Conservation (phyloP, 1,140 invertebrate species). For the Drosophila carrolli region DNA sequence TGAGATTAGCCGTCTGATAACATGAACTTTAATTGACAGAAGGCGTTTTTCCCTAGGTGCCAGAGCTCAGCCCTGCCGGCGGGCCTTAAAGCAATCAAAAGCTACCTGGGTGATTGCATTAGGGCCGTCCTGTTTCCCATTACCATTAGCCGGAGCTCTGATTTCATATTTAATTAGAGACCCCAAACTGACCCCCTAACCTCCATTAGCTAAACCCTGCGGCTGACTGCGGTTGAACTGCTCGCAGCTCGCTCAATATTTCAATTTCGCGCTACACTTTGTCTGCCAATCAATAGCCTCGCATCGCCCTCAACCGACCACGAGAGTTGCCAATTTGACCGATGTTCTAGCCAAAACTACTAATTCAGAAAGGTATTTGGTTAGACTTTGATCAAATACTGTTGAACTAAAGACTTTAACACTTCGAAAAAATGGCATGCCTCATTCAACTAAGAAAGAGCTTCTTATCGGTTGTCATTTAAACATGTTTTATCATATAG, state of each 20-base stretch:
- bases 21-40: background rate
- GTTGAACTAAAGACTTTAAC: too few relatives aligned
- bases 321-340: constrained; percentile 4
- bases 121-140: constrained; percentile 9
- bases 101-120: constrained; percentile 32
- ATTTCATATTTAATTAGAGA: constrained; percentile 58
- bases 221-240: constrained; percentile 48
- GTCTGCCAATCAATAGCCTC: constrained; percentile 65
- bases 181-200: constrained; percentile 23
- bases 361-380: too few relatives aligned
- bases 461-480: too few relatives aligned
- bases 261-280: constrained; percentile 73
- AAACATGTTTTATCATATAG: too few relatives aligned
- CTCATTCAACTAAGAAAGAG: too few relatives aligned
- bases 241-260: constrained; percentile 71
- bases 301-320: constrained; percentile 26
- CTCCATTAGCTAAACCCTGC: constrained; percentile 35
- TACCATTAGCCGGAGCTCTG: constrained; percentile 32
- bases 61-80: background rate
- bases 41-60: background rate
- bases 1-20: too few relatives aligned
- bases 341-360: background rate
- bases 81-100: constrained; percentile 7
- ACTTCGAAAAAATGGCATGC: too few relatives aligned
- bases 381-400: too few relatives aligned